Evolutionary conservation across 2,888 invertebrate species (phyloP).

Genomic region (Gandaritis pyraliata): DNA sequence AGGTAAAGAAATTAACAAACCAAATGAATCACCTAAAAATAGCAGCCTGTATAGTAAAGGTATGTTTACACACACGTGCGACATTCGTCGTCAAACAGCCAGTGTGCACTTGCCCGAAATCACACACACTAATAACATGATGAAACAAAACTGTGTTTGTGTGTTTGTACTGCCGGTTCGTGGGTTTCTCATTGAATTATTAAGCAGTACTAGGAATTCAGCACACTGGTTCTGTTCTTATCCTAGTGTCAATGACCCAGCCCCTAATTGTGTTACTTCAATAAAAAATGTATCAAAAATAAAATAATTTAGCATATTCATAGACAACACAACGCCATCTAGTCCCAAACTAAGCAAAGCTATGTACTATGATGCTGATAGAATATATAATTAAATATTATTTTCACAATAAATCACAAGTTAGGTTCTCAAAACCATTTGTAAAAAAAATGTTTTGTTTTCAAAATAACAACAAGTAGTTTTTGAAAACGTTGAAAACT

Average conservation of each 20-base stretch:
- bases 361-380: no score
- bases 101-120: slow-evolving; percentile 50
- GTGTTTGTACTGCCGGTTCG: slow-evolving; percentile 23
- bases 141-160: slow-evolving; percentile 29
- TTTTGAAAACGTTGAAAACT: background rate
- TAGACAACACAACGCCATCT: no score
- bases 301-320: no score
- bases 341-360: no score
- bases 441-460: no score
- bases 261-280: background rate
- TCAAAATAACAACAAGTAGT: background rate
- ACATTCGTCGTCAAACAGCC: slow-evolving; percentile 67
- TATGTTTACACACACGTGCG: slow-evolving; percentile 61
- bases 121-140: slow-evolving; percentile 53
- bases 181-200: slow-evolving; percentile 31
- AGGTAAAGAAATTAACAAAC: no score
- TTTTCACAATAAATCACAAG: background rate
- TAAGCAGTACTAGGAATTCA: slow-evolving; percentile 17
- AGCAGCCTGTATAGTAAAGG: slow-evolving; percentile 49
- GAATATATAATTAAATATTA: background rate
- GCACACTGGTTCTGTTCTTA: slow-evolving; percentile 2
- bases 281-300: no score
- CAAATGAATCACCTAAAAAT: no score
- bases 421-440: no score
- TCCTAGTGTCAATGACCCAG: background rate